A percentile compares a stretch with the other conserved stretches of the same genome.
Evolutionary conservation across 2,113 vertebrate species (phyloP).

Genomic region (Menura novaehollandiae): DNA sequence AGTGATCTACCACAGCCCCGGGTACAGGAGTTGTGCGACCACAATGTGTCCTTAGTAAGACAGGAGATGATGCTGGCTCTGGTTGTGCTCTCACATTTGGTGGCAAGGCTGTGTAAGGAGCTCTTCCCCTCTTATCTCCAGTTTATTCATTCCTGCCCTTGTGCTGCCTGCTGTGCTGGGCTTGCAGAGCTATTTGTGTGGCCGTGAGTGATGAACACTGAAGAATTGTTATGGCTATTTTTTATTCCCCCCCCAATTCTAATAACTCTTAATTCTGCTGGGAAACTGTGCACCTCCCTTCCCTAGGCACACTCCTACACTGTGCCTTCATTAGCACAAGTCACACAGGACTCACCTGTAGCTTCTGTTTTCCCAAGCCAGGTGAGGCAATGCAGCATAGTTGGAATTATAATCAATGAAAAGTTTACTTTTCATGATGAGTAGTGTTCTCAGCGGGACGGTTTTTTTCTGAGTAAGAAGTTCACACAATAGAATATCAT

Average conservation of each 20-base stretch:
- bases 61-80: background rate
- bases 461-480: background rate
- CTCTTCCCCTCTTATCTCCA: background rate
- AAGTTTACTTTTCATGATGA: background rate
- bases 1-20: background rate
- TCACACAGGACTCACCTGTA: background rate
- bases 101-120: background rate
- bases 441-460: background rate
- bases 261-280: background rate
- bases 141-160: background rate
- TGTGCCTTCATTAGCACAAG: background rate
- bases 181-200: background rate
- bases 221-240: background rate
- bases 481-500: background rate
- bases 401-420: background rate
- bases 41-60: fast-evolving
- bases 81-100: background rate
- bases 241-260: background rate
- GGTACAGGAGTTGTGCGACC: fast-evolving
- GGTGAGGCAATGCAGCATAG: background rate
- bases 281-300: background rate
- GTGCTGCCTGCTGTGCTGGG: background rate
- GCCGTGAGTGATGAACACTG: background rate
- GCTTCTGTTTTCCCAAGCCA: background rate
- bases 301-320: background rate